These are phyloP conservation scores for Zoanthus sociatus DNA, from an alignment of 92 coral and sea anemone genomes.

Conservation along the genomic window DNA sequence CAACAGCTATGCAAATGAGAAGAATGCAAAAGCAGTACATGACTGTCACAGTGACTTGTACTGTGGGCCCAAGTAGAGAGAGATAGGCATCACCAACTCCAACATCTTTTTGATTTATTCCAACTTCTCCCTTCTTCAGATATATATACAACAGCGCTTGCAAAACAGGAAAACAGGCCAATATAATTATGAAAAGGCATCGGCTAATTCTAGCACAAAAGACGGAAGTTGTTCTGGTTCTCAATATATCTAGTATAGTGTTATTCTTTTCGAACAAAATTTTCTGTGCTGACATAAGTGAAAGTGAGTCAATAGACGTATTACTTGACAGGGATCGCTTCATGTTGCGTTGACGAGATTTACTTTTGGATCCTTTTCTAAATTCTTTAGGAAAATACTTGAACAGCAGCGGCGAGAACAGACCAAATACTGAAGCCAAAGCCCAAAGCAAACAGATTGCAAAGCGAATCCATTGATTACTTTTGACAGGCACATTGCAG, in stretches of 20 bases:
- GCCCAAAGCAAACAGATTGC: constrained; percentile 81
- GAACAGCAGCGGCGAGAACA: constrained; percentile 85
- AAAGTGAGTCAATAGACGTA: constrained; percentile 49
- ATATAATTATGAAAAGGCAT: constrained; percentile 81
- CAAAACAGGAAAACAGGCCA: constrained; percentile 80
- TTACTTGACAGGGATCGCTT: constrained; percentile 59
- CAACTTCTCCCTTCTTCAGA: constrained; percentile 77
- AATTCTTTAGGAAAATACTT: constrained; percentile 94
- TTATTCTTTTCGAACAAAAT: constrained; percentile 73
- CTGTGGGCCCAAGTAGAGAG: constrained; percentile 65
- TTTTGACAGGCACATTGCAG: constrained; percentile 65
- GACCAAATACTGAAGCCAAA: constrained; percentile 72
- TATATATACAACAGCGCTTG: constrained; percentile 75
- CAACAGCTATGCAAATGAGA: constrained; percentile 85
- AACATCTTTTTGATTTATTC: constrained; percentile 60
- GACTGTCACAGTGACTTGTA: constrained; percentile 61
- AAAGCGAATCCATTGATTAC: constrained; percentile 77
- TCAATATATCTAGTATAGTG: constrained; percentile 71
- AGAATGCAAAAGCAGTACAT: constrained; percentile 84
- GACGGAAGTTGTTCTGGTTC: constrained; percentile 76
- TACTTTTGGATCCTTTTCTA: constrained; percentile 63
- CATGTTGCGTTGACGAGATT: constrained; percentile 51
- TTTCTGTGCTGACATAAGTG: constrained; percentile 54
- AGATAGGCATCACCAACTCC: constrained; percentile 89
- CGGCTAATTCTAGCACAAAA: constrained; percentile 87